Base-by-base conservation (phyloP, 2,888 invertebrate genomes). In the Luffia ferchaultella region DNA sequence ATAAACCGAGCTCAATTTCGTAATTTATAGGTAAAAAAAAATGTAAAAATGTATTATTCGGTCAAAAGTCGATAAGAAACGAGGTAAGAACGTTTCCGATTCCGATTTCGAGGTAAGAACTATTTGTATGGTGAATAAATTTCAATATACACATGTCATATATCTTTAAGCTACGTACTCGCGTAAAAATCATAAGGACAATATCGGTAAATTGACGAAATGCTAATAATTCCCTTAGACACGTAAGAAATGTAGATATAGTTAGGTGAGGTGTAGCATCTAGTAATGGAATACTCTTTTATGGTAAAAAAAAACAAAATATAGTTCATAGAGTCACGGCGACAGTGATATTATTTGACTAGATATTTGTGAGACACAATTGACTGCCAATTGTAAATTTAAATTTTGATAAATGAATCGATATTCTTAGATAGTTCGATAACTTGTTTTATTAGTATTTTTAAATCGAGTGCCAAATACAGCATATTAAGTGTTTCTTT, bases 101-200 rank as follows among this genome's bases (percentile, higher is more conserved):
- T 12, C 30, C 30, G 30, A 3, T 30, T 3, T 3, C 30, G 30
- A n/a, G 30, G 12, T 12, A 12, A 12, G 30, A 30, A 12, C 12
- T 30, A 3, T 30, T 30, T 30, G 30, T 30, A 30, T 30, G 30
- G 5, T 30, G 12, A 30, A 30, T 30, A 7, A 7, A 7, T 30
- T 12, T 15, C 43, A 49, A 49, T 30, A 30, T 30, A 30, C 30
- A 30, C 30, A 3, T 30, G n/a, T n/a, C n/a, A n/a, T 7, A 12
- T 30, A 30, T 7, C 30, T 7, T 30, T 30, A 30, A 30, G 30
- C 76, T 72, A 70, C 76, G 79, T 79, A 77, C 76, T 79, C 74
- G 76, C 80, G 76, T 79, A 80, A 82, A 77, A 79, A 76, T 75
- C 70, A 74, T 82, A 77, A 73, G 77, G 83, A 83, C 83, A 83